Conservation (phyloP, 1,140 invertebrate genomes). For the Drosophila albomicans region DNA sequence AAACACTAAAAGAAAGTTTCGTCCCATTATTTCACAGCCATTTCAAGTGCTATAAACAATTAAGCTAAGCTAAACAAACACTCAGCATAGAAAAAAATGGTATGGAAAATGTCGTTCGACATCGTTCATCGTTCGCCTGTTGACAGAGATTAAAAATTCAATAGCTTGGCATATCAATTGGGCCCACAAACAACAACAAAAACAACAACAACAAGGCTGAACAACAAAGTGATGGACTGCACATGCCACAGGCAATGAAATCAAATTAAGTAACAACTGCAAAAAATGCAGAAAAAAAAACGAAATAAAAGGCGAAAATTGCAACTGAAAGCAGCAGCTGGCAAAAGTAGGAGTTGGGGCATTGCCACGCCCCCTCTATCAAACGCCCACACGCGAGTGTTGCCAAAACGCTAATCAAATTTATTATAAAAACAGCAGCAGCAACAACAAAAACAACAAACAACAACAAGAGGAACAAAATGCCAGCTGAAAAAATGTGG, state of each 20-base stretch:
- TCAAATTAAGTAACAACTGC: slow-evolving; percentile 6
- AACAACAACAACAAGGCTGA: slow-evolving; percentile 2
- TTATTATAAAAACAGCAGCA: slow-evolving; percentile 48
- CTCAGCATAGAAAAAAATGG: background rate
- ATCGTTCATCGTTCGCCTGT: slow-evolving; percentile 53
- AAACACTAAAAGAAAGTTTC: too few species aligned
- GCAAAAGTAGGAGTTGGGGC: background rate
- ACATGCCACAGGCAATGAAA: slow-evolving; percentile 36
- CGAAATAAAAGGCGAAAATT: background rate
- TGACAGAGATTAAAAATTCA: slow-evolving; percentile 54
- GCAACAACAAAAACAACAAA: slow-evolving; percentile 32
- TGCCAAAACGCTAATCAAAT: slow-evolving; percentile 72
- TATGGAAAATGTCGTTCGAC: background rate
- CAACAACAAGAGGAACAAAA: slow-evolving; percentile 29
- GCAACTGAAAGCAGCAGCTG: background rate
- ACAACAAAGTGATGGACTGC: slow-evolving; percentile 11
- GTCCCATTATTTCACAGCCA: too few species aligned
- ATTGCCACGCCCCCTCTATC: slow-evolving; percentile 12
- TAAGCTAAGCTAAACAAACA: background rate
- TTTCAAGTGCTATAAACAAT: background rate
- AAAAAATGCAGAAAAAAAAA: background rate
- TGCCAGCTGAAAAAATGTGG: slow-evolving; percentile 16
- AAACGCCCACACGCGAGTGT: slow-evolving; percentile 25
- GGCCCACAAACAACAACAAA: slow-evolving; percentile 17
- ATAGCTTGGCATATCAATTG: slow-evolving; percentile 68